Percentiles rank a stretch among this genome's conserved stretches.
phyloP scores from a whole-genome alignment of 2,888 invertebrate species.

The Heliconius ismenius region DNA sequence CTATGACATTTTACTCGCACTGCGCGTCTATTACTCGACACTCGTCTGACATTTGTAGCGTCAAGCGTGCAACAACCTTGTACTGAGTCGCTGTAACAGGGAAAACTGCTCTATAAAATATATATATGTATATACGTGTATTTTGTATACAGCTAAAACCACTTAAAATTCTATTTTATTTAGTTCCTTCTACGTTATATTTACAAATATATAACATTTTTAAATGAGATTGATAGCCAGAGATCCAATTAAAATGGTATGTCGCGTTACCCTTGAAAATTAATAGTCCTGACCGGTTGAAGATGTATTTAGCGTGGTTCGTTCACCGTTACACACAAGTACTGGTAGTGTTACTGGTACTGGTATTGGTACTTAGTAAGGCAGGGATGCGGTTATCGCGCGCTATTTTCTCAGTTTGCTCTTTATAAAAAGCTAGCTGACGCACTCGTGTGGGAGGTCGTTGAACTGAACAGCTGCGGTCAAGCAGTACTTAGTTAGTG shows the following conservation, averaged over 20 bases:
- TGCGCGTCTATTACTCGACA: conserved; percentile 54
- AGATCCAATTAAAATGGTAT: conserved; percentile 26
- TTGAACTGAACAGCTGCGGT: conserved; percentile 65
- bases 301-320: conserved; percentile 69
- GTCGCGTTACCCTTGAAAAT: conserved; percentile 60
- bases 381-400: conserved; percentile 73
- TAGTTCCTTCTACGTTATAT: neutral
- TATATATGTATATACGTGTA: neutral
- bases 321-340: conserved; percentile 62
- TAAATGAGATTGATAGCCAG: conserved; percentile 22
- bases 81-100: conserved; percentile 52
- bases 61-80: conserved; percentile 58
- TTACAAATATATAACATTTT: neutral
- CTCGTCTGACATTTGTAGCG: conserved; percentile 58
- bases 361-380: conserved; percentile 50
- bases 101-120: conserved; percentile 53
- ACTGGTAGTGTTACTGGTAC: neutral
- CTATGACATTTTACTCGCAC: conserved; percentile 75
- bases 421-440: conserved; percentile 76
- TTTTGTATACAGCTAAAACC: neutral
- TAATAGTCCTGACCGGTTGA: conserved; percentile 62
- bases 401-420: conserved; percentile 77
- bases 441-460: conserved; percentile 70
- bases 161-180: neutral
- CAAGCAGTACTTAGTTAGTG: conserved; percentile 54